Base-by-base conservation (phyloP, 2,888 invertebrate species). In the Smittia aterrima region DNA sequence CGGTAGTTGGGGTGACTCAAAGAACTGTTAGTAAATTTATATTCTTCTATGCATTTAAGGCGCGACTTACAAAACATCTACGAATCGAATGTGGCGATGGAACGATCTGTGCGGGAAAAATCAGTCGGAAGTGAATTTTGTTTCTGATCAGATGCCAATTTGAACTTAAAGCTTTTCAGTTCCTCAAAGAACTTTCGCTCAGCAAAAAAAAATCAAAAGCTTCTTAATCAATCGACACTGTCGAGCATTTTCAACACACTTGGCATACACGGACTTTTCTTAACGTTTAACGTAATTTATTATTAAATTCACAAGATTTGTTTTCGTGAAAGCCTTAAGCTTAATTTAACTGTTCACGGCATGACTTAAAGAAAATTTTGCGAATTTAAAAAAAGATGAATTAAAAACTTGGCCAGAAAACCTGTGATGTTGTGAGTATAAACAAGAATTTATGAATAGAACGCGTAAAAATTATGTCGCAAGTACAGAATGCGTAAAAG, bases 251-350 rank as follows among this genome's bases (percentile, higher is more conserved):
- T 16, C 58, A 47, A 58, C 58, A 22, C 58, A 58, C 18, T 58
- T 58, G 58, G 58, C 58, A 58, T 58, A 22, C 2, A 58, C 22
- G 58, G 58, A 58, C 58, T 58, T 58, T 58, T 13, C 58, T 58
- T 58, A 58, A 58, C 58, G 4, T 58, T 22, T 13, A 47, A 47
- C 47, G 47, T 6, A n/a, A n/a, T 13, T 47, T 13, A 38, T 7
- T 13, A 2, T 47, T 13, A 6, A 47, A n/a, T 47, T 47, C 11
- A 47, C 47, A 47, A 47, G 11, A 13, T 22, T 58, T 58, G 20
- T 58, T 22, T 58, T 58, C 13, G 7, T 3, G 47, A n/a, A 13
- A 47, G 22, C 47, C 47, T 47, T 11, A 47, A 47, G 11, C 2
- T 13, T 47, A 47, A 47, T 11, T 47, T 47, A 32, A 32, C 32